phyloP scores from a whole-genome alignment of 1,140 invertebrate species.

The Brachionus calyciflorus region DNA sequence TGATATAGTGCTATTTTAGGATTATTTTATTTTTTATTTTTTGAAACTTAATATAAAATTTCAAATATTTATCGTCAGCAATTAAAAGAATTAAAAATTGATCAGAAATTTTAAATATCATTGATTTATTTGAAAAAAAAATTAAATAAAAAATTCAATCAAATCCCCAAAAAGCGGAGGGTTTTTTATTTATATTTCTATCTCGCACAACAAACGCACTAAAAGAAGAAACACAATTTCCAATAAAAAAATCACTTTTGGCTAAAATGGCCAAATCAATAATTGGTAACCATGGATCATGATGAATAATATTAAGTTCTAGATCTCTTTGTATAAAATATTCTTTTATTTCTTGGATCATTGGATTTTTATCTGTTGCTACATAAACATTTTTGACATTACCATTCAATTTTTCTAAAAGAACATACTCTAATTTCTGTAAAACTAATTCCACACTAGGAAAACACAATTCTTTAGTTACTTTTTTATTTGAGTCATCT shows the following conservation, averaged over 20 bases:
- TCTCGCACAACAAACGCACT: constrained; percentile 87
- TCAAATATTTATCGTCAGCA: too few species aligned
- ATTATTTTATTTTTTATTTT: too few species aligned
- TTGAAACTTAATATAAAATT: too few species aligned
- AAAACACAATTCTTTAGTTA: constrained; percentile 61
- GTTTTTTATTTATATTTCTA: constrained; percentile 74
- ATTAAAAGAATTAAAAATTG: too few species aligned
- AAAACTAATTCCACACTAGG: constrained; percentile 71
- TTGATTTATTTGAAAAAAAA: neutral
- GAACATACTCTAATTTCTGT: constrained; percentile 66
- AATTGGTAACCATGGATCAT: constrained; percentile 71
- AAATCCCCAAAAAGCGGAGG: constrained; percentile 77
- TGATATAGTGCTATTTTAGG: too few species aligned
- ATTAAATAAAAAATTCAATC: neutral
- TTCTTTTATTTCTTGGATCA: constrained; percentile 65
- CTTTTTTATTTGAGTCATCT: constrained; percentile 73
- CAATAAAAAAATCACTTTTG: constrained; percentile 85
- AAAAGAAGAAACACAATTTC: constrained; percentile 94
- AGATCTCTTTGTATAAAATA: constrained; percentile 52
- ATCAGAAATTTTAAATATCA: too few species aligned
- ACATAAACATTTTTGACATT: constrained; percentile 75
- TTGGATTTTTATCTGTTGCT: constrained; percentile 82
- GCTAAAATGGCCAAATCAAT: constrained; percentile 85
- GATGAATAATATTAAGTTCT: constrained; percentile 23
- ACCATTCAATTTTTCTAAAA: constrained; percentile 71